Base-by-base conservation (phyloP, 2,888 invertebrate genomes). In the Axea sp. region DNA sequence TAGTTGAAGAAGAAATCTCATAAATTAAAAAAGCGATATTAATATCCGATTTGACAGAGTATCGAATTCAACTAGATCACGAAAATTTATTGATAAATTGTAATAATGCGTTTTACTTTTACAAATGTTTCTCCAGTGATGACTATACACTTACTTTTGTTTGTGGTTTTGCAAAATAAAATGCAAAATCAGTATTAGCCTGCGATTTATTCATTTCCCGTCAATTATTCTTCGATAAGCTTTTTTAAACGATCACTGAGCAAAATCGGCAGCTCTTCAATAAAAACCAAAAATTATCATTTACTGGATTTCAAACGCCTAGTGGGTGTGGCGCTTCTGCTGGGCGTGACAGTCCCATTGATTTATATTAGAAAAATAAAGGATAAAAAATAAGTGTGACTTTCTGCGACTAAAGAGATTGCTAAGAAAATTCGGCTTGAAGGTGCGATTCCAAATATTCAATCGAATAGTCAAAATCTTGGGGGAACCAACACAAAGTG, bases 391-490 rank as follows among this genome's bases (percentile, higher is more conserved):
- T 33, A 39, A 57, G 51, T 37, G 55, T 39, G 45, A 22, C 39
- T 37, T 53, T 11, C 55, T 26, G n/a, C 1, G 24, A 14, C 9
- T 19, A 19, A 31, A 39, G 22, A 14, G 45, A 55, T 37, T 45
- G 28, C 3, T 11, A 30, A 39, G 33, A 22, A 47, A 57, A 57
- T 67, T 67, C 15, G 9, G 53, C 15, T 17, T 19, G 14, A 19
- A 53, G 43, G 45, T 43, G 53, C n/a, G 45, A 45, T 47, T 39
- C 57, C 55, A 49, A 67, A 67, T 67, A 67, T 67, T 67, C 47
- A 57, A 67, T 57, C 47, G 45, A 8, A 55, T 43, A 55, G 45
- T 28, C 43, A 19, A 31, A 43, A 55, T 65, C 45, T 45, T 55
- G 14, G 14, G 45, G 45, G 62, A 45, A 53, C 45, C 45, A 41